Base-by-base conservation (phyloP, 2,888 invertebrate genomes). In the Caenorhabditis sinica region DNA sequence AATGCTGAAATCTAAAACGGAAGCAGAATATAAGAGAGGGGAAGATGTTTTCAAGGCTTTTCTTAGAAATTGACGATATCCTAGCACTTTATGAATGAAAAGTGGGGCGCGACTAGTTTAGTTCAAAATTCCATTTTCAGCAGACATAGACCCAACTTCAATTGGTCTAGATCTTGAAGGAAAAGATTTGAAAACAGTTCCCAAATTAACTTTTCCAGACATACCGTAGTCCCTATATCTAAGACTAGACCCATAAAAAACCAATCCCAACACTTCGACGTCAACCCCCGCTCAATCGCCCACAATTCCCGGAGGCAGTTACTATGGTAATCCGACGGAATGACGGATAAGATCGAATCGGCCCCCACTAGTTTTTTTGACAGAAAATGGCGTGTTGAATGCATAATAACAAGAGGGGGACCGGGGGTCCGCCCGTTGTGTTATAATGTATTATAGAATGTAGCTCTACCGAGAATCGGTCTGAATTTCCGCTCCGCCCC, bases 291-390 rank as follows among this genome's bases (percentile, higher is more conserved):
- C n/a, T n/a, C n/a, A n/a, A n/a, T n/a, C n/a, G n/a, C n/a, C n/a
- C 20, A n/a, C 2, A 40, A 17, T 36, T 43, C 25, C 20, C 43
- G 40, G 40, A 61, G 20, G 11, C 28, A 23, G 74, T 74, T 74
- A 63, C 74, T 74, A 74, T 74, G 65, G 74, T 53, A 43, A 74
- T 73, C n/a, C 1, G 8, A 2, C 28, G 58, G n/a, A 25, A 66
- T 75, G 66, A 75, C 56, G 75, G 75, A 66, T 75, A 66, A 66
- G 66, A 30, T 33, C 58, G 58, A 66, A 74, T 53, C 74, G 63
- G 40, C 40, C 40, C 40, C 36, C 23, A 28, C 40, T 40, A 33
- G 43, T 56, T 53, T 11, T n/a, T 45, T 28, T 17, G 20, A 4
- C 20, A 33, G 23, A 28, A 28, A 20, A 49, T 40, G 2, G 40